Percentiles rank a stretch among this genome's conserved stretches.
These are phyloP conservation scores for Mellivora capensis DNA, from an alignment of 2,113 vertebrate genomes.

Conservation along the genomic window DNA sequence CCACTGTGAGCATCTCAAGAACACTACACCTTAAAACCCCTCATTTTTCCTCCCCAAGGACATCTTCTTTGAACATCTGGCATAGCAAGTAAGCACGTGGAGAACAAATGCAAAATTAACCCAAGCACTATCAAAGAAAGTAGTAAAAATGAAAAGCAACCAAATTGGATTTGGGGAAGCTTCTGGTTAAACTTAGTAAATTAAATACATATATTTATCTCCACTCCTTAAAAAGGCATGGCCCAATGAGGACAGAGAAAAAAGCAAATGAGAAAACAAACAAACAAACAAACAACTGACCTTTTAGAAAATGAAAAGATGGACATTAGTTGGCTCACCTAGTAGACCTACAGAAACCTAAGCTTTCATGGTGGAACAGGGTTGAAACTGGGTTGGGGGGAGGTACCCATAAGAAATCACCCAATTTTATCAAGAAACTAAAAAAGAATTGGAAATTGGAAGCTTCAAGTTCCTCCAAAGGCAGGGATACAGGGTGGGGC, in stretches of 20 bases:
- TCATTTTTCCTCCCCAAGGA: constrained; percentile 62
- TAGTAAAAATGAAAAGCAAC: constrained; percentile 64
- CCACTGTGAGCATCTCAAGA: constrained; percentile 47
- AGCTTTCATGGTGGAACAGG: background rate
- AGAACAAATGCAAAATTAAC: constrained; percentile 72
- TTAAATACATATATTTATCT: constrained; percentile 58
- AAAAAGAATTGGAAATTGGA: background rate
- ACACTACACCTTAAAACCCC: constrained; percentile 30
- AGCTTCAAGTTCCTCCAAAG: background rate
- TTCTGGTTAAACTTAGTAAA: constrained; percentile 63
- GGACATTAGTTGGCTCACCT: background rate
- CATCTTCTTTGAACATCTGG: constrained; percentile 64
- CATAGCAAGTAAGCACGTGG: constrained; percentile 50
- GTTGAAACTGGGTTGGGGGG: background rate
- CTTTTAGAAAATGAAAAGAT: background rate
- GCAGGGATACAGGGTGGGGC: background rate
- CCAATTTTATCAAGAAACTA: background rate
- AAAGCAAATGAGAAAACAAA: background rate
- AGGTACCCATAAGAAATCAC: background rate
- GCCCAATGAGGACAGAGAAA: background rate
- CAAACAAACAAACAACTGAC: background rate
- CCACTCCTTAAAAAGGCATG: background rate
- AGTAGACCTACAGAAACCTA: background rate
- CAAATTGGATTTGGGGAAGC: constrained; percentile 54
- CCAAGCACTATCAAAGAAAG: constrained; percentile 62